Evolutionary conservation across 2,113 vertebrate genomes (phyloP).

Genomic region (Chionomys nivalis): DNA sequence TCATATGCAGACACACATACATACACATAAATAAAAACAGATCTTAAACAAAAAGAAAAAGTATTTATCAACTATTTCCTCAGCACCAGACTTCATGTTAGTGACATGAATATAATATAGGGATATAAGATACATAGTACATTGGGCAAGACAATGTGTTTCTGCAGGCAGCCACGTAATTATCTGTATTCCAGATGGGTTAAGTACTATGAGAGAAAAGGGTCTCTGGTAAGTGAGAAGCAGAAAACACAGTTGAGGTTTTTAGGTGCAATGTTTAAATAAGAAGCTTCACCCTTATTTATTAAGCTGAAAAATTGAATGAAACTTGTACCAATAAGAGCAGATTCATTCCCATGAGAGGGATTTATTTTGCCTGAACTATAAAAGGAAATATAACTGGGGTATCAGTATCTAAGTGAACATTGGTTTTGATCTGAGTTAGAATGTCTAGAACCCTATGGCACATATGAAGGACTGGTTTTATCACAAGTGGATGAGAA

Average conservation of each 20-base stretch:
- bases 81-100: background rate
- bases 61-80: background rate
- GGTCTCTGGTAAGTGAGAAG: background rate
- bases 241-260: background rate
- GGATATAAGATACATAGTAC: background rate
- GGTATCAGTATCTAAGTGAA: background rate
- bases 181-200: background rate
- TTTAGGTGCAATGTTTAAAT: background rate
- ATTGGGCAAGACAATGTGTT: background rate
- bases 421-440: slow-evolving; percentile 19
- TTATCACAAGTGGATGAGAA: slow-evolving; percentile 5
- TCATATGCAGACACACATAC: background rate
- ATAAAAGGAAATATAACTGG: background rate
- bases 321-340: background rate
- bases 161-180: background rate
- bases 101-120: background rate
- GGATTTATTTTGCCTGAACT: background rate
- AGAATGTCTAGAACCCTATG: background rate
- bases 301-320: background rate
- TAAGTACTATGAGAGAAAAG: background rate
- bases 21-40: background rate
- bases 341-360: background rate
- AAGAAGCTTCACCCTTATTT: background rate
- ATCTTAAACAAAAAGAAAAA: background rate
- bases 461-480: background rate